phyloP scores from a whole-genome alignment of 1,140 invertebrate genomes.

The Coptotermes formosanus region DNA sequence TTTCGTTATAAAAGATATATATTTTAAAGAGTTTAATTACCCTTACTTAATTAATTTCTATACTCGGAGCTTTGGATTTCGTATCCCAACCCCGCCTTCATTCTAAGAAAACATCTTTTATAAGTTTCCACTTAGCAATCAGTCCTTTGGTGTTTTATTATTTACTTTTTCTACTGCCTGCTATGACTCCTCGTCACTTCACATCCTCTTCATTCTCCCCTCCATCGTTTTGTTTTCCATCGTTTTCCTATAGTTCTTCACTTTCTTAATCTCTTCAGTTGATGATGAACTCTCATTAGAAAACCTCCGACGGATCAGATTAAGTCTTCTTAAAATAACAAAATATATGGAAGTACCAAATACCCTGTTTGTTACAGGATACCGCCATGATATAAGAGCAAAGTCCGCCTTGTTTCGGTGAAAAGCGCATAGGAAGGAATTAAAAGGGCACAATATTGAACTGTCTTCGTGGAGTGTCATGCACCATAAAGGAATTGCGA shows the following conservation, averaged over 20 bases:
- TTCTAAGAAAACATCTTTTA: neutral
- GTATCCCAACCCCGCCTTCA: neutral
- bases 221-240: neutral
- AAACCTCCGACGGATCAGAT: neutral
- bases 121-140: neutral
- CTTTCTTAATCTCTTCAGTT: neutral
- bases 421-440: too few species aligned
- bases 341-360: neutral
- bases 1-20: neutral
- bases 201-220: neutral
- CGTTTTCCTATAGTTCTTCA: neutral
- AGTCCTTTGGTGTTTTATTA: neutral
- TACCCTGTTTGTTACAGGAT: neutral
- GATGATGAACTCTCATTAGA: neutral
- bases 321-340: neutral
- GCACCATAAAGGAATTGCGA: too few species aligned
- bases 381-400: too few species aligned
- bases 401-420: too few species aligned
- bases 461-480: too few species aligned
- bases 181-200: neutral
- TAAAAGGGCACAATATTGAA: too few species aligned
- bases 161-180: neutral
- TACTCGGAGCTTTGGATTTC: neutral
- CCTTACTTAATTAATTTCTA: neutral
- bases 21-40: neutral